Conservation (phyloP, 2,888 invertebrate species). For the Drosophila stalkeri region DNA sequence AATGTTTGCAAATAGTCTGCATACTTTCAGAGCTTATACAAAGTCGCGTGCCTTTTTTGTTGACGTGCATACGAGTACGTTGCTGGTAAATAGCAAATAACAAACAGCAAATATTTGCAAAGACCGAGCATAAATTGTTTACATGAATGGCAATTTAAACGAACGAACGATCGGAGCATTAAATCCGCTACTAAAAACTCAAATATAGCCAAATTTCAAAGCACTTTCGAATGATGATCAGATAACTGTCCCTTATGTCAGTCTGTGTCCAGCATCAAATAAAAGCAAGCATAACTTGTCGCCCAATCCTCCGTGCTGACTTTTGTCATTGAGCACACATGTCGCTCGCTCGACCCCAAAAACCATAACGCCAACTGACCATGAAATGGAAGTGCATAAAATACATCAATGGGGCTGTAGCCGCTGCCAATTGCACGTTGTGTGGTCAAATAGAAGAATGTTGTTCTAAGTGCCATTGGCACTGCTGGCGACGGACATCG, state of each 20-base stretch:
- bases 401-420: slow-evolving; percentile 65
- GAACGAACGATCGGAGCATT: slow-evolving; percentile 24
- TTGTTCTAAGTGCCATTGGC: slow-evolving; percentile 35
- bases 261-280: slow-evolving; percentile 5
- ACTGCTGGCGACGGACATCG: slow-evolving; percentile 26
- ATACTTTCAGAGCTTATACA: slow-evolving; percentile 75
- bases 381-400: slow-evolving; percentile 80
- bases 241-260: not conserved
- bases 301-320: slow-evolving; percentile 7
- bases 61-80: slow-evolving; percentile 42
- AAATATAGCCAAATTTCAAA: slow-evolving; percentile 1
- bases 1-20: slow-evolving; percentile 80
- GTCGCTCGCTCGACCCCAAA: slow-evolving; percentile 48
- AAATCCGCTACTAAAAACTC: not conserved
- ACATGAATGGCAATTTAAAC: slow-evolving; percentile 45
- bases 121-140: slow-evolving; percentile 60
- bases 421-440: slow-evolving; percentile 74
- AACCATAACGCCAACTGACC: slow-evolving; percentile 77
- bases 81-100: slow-evolving; percentile 46
- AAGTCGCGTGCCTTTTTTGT: slow-evolving; percentile 70
- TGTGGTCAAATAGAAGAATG: slow-evolving; percentile 70
- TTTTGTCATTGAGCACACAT: slow-evolving; percentile 62
- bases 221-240: not conserved
- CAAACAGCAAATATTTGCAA: slow-evolving; percentile 59
- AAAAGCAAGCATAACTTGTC: slow-evolving; percentile 4